Conservation (phyloP, 2,888 invertebrate species). For the Sepiola atlantica region DNA sequence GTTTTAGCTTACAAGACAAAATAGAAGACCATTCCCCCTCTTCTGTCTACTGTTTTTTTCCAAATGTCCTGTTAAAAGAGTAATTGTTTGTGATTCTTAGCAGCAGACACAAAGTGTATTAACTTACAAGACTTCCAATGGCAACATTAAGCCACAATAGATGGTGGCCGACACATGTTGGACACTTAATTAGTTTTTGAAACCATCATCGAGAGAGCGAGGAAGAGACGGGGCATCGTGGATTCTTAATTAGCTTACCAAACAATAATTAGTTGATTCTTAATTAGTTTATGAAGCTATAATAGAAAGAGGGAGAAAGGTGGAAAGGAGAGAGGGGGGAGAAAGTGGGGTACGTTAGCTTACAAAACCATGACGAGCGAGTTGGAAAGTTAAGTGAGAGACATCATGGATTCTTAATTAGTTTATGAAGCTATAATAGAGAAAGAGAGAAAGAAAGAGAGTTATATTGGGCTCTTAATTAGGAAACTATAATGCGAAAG, state of each 20-base stretch:
- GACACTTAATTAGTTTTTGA: background rate
- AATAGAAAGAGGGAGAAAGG: background rate
- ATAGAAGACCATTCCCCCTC: background rate
- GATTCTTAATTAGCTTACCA: no score
- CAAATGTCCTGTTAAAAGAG: background rate
- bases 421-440: no score
- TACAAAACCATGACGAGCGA: no score
- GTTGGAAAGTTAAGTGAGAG: no score
- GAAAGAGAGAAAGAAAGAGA: no score
- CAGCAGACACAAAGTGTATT: background rate
- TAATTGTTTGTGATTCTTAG: background rate
- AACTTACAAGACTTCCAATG: background rate
- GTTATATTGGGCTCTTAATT: no score
- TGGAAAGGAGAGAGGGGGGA: background rate
- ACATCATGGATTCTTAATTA: no score
- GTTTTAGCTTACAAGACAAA: background rate
- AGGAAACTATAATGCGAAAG: no score
- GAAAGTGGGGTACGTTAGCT: no score
- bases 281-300: background rate
- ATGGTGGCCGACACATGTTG: background rate
- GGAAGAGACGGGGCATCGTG: background rate
- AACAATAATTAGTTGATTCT: background rate
- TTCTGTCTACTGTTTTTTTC: background rate
- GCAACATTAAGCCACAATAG: background rate
- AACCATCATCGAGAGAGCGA: background rate